Evolutionary conservation across 2,888 invertebrate species (phyloP).

Genomic region (Phragmatobia fuliginosa): DNA sequence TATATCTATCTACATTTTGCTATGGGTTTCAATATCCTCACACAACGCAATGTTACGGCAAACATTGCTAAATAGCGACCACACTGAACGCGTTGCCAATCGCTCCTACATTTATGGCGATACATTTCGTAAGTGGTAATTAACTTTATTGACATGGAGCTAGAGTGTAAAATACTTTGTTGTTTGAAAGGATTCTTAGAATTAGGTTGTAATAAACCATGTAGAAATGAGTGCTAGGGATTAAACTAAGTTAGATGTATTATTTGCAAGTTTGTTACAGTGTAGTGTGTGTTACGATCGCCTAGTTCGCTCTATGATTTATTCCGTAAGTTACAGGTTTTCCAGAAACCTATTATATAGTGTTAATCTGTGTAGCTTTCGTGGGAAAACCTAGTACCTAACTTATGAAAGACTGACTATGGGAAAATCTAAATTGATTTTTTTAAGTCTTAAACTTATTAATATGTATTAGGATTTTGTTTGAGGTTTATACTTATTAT

Average conservation of each 20-base stretch:
- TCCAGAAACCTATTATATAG: not conserved
- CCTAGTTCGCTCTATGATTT: not conserved
- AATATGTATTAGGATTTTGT: too few relatives aligned
- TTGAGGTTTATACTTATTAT: too few relatives aligned
- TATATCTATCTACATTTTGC: not conserved
- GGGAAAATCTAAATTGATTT: too few relatives aligned
- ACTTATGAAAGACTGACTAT: not conserved
- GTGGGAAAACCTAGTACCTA: not conserved
- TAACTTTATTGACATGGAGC: not conserved
- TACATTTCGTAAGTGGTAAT: not conserved
- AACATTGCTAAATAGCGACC: constrained; percentile 24
- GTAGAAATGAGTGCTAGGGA: constrained; percentile 19
- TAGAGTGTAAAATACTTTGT: constrained; percentile 8
- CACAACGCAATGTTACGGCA: constrained; percentile 12
- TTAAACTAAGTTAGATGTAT: constrained; percentile 6
- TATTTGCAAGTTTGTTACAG: constrained; percentile 9
- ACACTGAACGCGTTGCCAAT: constrained; percentile 19
- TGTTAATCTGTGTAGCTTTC: constrained; percentile 2
- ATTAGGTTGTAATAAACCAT: constrained; percentile 23
- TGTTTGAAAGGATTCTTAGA: not conserved
- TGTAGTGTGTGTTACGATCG: constrained; percentile 31
- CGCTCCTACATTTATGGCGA: constrained; percentile 19
- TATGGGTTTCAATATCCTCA: not conserved
- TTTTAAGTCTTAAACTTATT: too few relatives aligned
- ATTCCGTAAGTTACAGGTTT: not conserved